Evolutionary conservation across 1,140 invertebrate species (phyloP).

Genomic region (Anagrus nilaparvatae): DNA sequence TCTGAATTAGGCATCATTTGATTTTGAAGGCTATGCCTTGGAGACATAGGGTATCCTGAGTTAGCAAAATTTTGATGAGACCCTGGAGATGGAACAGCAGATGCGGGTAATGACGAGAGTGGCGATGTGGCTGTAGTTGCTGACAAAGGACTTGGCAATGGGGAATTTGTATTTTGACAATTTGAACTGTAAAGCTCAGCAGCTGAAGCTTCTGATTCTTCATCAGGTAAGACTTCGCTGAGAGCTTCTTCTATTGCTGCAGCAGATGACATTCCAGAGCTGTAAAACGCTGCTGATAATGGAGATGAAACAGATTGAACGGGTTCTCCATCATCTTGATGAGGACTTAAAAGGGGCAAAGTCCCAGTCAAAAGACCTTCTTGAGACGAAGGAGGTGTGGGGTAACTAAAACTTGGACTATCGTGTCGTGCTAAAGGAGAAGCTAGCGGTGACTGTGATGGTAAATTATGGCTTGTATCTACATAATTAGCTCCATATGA

Average conservation of each 20-base stretch:
- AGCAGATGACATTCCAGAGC: slow-evolving; percentile 74
- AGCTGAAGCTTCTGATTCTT: slow-evolving; percentile 55
- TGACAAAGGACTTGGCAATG: slow-evolving; percentile 50
- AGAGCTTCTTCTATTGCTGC: slow-evolving; percentile 74
- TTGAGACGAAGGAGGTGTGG: slow-evolving; percentile 72
- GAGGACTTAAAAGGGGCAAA: slow-evolving; percentile 43
- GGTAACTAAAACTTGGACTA: slow-evolving; percentile 63
- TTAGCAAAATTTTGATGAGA: slow-evolving; percentile 40
- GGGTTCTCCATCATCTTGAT: slow-evolving; percentile 44
- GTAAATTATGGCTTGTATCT: slow-evolving; percentile 43
- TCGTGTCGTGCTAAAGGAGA: slow-evolving; percentile 54
- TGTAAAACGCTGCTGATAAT: slow-evolving; percentile 69
- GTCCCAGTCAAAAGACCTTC: slow-evolving; percentile 52
- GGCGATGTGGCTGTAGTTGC: slow-evolving; percentile 52
- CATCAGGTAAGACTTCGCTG: slow-evolving; percentile 67
- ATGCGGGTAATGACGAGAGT: slow-evolving; percentile 43
- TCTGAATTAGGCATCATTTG: slow-evolving; percentile 80
- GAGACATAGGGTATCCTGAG: slow-evolving; percentile 41
- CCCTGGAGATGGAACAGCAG: slow-evolving; percentile 46
- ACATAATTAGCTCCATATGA: slow-evolving; percentile 49
- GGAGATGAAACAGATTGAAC: slow-evolving; percentile 57
- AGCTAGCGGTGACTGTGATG: slow-evolving; percentile 49
- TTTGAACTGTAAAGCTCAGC: slow-evolving; percentile 47
- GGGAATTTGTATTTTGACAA: slow-evolving; percentile 51
- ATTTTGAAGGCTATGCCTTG: slow-evolving; percentile 49